phyloP scores from a whole-genome alignment of 2,797 vertebrate genomes.

The Momotus momota region DNA sequence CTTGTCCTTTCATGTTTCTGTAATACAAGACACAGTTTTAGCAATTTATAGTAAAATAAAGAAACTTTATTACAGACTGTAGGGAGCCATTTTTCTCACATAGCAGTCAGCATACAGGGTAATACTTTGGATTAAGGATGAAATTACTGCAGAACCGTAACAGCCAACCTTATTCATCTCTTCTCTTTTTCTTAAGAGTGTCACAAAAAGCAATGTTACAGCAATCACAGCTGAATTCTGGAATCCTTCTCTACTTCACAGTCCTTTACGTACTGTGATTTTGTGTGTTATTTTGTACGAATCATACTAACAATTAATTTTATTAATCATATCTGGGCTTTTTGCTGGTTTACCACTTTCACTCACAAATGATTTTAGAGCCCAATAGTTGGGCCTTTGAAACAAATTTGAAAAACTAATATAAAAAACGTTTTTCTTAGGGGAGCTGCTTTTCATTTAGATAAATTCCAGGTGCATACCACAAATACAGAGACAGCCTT shows the following conservation, averaged over 20 bases:
- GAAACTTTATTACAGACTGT: background rate
- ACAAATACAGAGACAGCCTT: background rate
- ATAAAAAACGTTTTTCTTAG: background rate
- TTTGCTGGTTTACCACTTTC: background rate
- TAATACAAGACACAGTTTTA: background rate
- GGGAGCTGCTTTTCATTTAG: background rate
- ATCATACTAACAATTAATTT: background rate
- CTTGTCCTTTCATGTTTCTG: background rate
- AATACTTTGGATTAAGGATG: slow-evolving; percentile 26
- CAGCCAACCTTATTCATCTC: slow-evolving; percentile 46
- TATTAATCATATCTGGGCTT: background rate
- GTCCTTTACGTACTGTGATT: background rate
- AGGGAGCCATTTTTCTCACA: slow-evolving; percentile 5
- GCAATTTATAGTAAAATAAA: background rate
- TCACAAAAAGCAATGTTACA: background rate
- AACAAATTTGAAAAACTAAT: background rate
- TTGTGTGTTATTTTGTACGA: background rate
- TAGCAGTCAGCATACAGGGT: background rate
- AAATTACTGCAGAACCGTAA: background rate
- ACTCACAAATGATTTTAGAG: background rate
- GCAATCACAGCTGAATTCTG: background rate
- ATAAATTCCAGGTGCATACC: background rate
- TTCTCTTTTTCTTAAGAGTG: slow-evolving; percentile 28
- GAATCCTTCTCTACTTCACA: background rate
- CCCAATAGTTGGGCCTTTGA: background rate